Conservation (phyloP, 2,113 vertebrate species). For the Dicentrarchus labrax region DNA sequence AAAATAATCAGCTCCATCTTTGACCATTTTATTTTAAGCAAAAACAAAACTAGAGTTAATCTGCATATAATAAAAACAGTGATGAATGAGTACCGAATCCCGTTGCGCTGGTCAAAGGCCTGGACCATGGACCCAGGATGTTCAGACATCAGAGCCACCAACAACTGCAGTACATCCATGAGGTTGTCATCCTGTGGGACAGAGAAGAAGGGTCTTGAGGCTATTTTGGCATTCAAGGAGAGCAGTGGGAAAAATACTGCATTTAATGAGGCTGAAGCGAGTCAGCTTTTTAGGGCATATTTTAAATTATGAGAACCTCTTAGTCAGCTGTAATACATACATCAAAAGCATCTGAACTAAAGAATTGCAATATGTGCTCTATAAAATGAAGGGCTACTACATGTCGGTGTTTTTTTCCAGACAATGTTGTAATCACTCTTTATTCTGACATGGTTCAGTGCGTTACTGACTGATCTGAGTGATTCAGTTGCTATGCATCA, state of each 20-base stretch:
- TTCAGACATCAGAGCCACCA: constrained; percentile 98
- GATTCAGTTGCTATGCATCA: constrained; percentile 61
- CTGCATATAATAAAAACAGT: constrained; percentile 4
- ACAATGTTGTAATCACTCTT: constrained; percentile 37
- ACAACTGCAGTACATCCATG: constrained; percentile 96
- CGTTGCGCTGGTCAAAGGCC: constrained; percentile 97
- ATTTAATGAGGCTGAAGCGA: background rate
- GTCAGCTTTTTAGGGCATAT: background rate
- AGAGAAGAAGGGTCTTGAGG: constrained; percentile 4
- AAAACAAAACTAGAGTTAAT: background rate
- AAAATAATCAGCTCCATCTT: background rate
- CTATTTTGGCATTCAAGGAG: background rate
- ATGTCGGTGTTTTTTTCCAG: constrained; percentile 42
- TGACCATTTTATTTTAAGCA: background rate
- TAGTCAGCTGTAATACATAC: background rate
- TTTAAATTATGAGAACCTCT: background rate
- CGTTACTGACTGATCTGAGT: constrained; percentile 51
- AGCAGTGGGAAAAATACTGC: background rate
- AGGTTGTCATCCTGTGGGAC: constrained; percentile 94
- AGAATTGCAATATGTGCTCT: constrained; percentile 27
- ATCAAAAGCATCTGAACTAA: constrained; percentile 26
- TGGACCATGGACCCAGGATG: constrained; percentile 95
- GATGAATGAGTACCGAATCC: constrained; percentile 88
- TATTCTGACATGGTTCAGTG: constrained; percentile 43
- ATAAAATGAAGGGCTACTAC: constrained; percentile 34